phyloP scores from a whole-genome alignment of 2,888 invertebrate species.

The Mycalesis mineus region DNA sequence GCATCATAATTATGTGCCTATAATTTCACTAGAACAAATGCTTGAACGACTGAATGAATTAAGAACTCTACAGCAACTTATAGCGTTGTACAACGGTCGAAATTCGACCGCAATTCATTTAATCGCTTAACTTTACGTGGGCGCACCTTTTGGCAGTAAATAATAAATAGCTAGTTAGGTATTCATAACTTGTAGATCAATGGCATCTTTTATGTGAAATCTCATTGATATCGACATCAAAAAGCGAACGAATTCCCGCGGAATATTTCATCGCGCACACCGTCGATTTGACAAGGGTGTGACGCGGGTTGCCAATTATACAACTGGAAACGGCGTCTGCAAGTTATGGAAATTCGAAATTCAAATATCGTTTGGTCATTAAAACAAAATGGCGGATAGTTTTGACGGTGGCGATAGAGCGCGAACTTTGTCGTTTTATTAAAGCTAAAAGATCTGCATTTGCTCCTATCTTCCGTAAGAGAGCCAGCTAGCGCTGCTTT shows the following conservation, averaged over 20 bases:
- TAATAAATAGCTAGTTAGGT: background rate
- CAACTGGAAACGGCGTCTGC: constrained; percentile 27
- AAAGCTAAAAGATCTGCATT: too few species aligned
- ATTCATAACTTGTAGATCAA: background rate
- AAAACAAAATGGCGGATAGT: constrained; percentile 1
- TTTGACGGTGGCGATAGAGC: background rate
- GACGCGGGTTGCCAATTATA: constrained; percentile 63
- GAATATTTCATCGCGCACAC: constrained; percentile 53
- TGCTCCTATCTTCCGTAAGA: too few species aligned
- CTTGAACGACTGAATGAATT: too few species aligned
- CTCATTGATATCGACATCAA: constrained; percentile 29
- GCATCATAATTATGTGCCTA: too few species aligned
- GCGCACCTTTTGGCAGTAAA: background rate
- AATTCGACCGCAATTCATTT: too few species aligned
- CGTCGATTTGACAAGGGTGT: constrained; percentile 58
- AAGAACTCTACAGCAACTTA: too few species aligned
- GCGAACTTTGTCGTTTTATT: too few species aligned
- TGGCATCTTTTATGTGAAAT: constrained; percentile 9
- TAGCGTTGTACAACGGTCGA: too few species aligned
- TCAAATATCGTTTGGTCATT: constrained; percentile 14
- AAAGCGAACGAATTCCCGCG: constrained; percentile 32
- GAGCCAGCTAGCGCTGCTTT: too few species aligned
- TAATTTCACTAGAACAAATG: too few species aligned
- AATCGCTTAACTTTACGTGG: background rate
- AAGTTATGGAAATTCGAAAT: constrained; percentile 20